These are phyloP conservation scores for Flexamia atlantica DNA, from an alignment of 2,888 invertebrate genomes.

Conservation along the genomic window DNA sequence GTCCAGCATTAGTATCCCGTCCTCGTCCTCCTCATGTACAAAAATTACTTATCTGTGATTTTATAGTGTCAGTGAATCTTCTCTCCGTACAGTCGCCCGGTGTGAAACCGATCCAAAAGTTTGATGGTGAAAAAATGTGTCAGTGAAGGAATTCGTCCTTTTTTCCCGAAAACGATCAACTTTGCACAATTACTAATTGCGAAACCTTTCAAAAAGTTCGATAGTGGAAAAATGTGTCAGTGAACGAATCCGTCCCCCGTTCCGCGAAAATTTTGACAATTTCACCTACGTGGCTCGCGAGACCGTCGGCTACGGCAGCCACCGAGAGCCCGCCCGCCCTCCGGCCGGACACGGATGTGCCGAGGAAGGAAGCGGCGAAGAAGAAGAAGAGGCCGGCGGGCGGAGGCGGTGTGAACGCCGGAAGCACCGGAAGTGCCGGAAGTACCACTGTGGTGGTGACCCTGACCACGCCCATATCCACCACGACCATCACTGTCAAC, in stretches of 20 bases:
- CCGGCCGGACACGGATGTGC: conserved; percentile 26
- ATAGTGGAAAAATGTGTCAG: no score
- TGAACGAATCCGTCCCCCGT: not conserved
- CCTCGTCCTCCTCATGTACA: no score
- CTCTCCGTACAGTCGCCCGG: no score
- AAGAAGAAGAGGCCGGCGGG: conserved; percentile 30
- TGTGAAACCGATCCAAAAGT: no score
- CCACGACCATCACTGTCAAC: conserved; percentile 68
- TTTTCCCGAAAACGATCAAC: no score
- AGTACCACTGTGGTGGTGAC: conserved; percentile 67
- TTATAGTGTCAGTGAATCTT: no score
- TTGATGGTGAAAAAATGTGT: no score
- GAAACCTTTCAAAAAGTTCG: no score
- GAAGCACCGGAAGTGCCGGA: not conserved
- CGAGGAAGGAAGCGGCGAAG: conserved; percentile 29
- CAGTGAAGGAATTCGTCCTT: no score
- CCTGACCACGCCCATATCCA: conserved; percentile 69
- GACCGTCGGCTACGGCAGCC: conserved; percentile 35
- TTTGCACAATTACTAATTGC: no score
- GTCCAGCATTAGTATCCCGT: no score
- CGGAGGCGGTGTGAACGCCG: not conserved
- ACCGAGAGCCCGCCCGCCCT: conserved; percentile 10
- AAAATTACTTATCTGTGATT: no score
- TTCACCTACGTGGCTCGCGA: not conserved
- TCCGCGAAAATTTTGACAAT: not conserved